Evolutionary conservation across 2,797 vertebrate species (phyloP).

Genomic region (Lepilemur septentrionalis): DNA sequence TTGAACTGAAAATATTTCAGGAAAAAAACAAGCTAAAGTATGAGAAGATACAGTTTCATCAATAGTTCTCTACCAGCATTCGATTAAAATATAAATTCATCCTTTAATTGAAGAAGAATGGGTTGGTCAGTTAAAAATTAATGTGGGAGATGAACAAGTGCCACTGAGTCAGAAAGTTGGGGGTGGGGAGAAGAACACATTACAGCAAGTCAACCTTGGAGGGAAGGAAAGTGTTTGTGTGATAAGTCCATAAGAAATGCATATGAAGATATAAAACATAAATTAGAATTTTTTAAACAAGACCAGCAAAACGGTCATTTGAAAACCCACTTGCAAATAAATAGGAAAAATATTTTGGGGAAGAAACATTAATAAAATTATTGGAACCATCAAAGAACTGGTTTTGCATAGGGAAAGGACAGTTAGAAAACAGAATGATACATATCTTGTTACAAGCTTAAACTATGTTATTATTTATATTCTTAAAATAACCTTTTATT

Average conservation of each 20-base stretch:
- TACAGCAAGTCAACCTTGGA: neutral
- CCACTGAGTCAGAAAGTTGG: neutral
- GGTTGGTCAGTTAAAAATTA: neutral
- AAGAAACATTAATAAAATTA: neutral
- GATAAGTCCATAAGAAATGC: neutral
- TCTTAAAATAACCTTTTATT: neutral
- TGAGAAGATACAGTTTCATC: neutral
- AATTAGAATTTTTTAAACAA: neutral
- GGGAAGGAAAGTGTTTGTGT: neutral
- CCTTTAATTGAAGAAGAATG: neutral
- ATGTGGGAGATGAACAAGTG: neutral
- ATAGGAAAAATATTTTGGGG: neutral
- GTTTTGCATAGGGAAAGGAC: neutral
- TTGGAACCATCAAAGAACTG: neutral
- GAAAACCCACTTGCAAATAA: conserved; percentile 21
- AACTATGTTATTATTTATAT: neutral
- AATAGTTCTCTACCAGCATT: neutral
- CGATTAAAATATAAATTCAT: conserved; percentile 41
- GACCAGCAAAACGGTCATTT: neutral
- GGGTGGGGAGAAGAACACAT: too few species aligned
- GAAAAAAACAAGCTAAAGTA: neutral
- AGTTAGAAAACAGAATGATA: neutral
- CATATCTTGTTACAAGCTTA: neutral
- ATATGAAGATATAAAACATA: neutral
- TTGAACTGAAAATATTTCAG: neutral